These are phyloP conservation scores for Megalurothrips usitatus DNA, from an alignment of 2,888 invertebrate species.

Conservation along the genomic window DNA sequence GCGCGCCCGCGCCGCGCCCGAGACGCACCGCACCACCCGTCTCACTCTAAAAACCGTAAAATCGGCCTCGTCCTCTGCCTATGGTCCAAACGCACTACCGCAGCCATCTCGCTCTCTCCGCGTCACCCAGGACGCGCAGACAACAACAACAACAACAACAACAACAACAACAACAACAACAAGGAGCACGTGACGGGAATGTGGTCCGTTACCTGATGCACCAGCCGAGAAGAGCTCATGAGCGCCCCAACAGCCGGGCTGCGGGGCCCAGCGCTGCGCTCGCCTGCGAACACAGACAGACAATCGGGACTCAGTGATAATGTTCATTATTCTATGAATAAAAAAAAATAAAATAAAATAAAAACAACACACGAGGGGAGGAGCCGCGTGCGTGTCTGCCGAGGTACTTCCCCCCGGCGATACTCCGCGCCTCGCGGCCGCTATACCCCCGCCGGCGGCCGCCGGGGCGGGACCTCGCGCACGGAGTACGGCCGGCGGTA, in stretches of 20 bases:
- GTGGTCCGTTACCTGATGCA: not conserved
- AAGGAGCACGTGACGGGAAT: not conserved
- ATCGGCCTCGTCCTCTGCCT: no score
- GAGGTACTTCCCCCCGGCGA: not conserved
- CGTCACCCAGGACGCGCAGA: no score
- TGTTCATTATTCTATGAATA: no score
- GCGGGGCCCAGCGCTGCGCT: not conserved
- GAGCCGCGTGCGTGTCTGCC: no score
- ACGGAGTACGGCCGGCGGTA: not conserved
- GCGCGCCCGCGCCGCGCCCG: not conserved
- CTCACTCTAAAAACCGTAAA: no score
- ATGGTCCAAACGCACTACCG: no score
- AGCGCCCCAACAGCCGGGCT: constrained; percentile 17
- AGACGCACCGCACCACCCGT: not conserved
- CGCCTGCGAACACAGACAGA: not conserved
- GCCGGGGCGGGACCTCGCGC: not conserved
- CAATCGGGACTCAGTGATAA: not conserved
- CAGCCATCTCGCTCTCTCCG: no score
- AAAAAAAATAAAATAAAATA: no score
- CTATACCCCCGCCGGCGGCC: not conserved
- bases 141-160: no score
- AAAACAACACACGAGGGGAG: no score
- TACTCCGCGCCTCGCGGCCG: not conserved
- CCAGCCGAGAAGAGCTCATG: constrained; percentile 24
- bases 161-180: no score